Evolutionary conservation across 1,140 invertebrate genomes (phyloP), one percentile per base, ranked within the genome.

Genomic region (Drosophila ohnishii): DNA sequence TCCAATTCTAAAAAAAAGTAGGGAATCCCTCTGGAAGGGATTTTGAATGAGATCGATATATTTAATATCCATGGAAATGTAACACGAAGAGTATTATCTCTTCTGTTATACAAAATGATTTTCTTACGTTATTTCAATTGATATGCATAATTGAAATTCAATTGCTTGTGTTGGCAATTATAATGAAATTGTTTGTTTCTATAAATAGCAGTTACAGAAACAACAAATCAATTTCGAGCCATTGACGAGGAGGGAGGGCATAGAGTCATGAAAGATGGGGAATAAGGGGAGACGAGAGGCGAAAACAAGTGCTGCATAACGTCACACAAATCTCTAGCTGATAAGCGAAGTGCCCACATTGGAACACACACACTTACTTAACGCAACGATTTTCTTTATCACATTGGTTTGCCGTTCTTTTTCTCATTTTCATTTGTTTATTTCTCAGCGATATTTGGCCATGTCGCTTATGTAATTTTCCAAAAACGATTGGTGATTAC

Each of bases 101-200:
- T 22, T 64, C 53, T 28, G 25, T 34, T 13, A 5, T 35, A 10
- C 7, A 13, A 5, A 35, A 14, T 53, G 10, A 8, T 53, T 32
- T 16, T 51, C 40, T 16, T 30, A 44, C 5, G 14, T 11, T 40
- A 58, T 79, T 45, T 51, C 50, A 59, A 48, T 62, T 73, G 47
- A 55, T 81, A 58, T 76, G 51, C 57, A 45, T 56, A 69, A 84
- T 84, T 80, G 45, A 77, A 77, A 77, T 84, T 76, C 76, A 84
- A 80, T 63, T 72, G 76, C 16, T 76, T 64, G 35, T 71, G 64
- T 66, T 63, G 65, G 69, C 66, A 80, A 84, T 80, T 69, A 73
- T 80, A 85, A 74, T 85, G 73, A 77, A 80, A 85, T 80, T 76
- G 76, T 85, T 76, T 80, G 63, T 51, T 56, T 62, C 45, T 84